Evolutionary conservation across 2,888 invertebrate genomes (phyloP).

Genomic region (Syrista parreyssii): DNA sequence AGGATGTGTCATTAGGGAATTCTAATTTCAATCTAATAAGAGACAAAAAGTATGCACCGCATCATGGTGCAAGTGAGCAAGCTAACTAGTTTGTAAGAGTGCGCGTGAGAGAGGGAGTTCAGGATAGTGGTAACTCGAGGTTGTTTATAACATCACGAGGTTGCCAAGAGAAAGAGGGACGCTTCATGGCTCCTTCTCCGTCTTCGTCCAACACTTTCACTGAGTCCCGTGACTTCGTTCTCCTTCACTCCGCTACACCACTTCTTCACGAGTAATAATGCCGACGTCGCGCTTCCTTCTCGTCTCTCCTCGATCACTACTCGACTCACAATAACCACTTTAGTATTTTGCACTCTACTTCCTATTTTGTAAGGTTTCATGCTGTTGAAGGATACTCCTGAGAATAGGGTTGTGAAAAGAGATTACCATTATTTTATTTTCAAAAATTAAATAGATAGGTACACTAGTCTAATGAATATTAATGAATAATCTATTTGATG

Average conservation of each 20-base stretch:
- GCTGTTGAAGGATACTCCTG: background rate
- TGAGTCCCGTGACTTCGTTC: slow-evolving; percentile 50
- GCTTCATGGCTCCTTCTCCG: background rate
- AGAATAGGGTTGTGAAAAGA: background rate
- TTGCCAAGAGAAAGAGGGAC: background rate
- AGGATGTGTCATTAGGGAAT: background rate
- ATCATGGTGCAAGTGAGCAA: background rate
- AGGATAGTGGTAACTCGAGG: background rate
- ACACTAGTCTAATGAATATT: background rate
- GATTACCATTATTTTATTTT: background rate
- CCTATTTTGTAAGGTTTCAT: background rate
- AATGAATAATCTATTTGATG: background rate
- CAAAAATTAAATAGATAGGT: background rate
- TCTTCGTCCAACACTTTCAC: slow-evolving; percentile 24
- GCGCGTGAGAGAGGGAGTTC: background rate
- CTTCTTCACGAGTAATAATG: slow-evolving; percentile 5
- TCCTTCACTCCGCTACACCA: slow-evolving; percentile 12
- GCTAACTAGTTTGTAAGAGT: background rate
- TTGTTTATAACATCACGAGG: background rate
- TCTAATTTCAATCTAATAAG: background rate
- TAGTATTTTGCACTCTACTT: background rate
- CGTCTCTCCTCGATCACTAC: background rate
- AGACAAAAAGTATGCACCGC: background rate
- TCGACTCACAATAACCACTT: background rate
- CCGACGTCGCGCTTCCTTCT: background rate